Evolutionary conservation across 1,140 invertebrate genomes (phyloP), one percentile per base, ranked within the genome.

Genomic region (Aporrectodea caliginosa): DNA sequence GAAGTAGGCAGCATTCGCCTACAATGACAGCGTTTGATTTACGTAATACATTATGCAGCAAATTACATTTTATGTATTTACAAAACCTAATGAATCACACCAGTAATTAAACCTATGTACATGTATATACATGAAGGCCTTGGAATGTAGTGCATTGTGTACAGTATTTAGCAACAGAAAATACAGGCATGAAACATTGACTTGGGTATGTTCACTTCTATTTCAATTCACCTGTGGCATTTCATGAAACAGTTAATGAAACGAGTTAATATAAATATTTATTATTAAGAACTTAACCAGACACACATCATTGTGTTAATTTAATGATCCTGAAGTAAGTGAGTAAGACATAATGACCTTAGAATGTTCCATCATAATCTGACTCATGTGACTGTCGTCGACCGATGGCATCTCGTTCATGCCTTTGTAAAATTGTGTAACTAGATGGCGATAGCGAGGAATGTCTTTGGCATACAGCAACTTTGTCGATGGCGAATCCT

Each of bases 321-420:
- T 22, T 6, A 58, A 12, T 12, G 22, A 58, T 58, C 6, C 6
- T 58, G 43, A 58, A 58, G 22, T 58, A 12, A 12, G 22, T 12
- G 22, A 22, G 43, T 6, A 58, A 58, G 43, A 22, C 43, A 58
- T 58, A 12, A 58, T 58, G 6, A 95, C 94, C 91, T 94, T 92
- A 81, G 96, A 98, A 90, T 99, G 97, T 90, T 99, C 96, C 78
- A 94, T 95, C 83, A 99, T 91, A 94, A 98, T 97, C 30, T 95
- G 94, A 89, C 96, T 98, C 96, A 99, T 98, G 86, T 99, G 97
- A 89, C 98, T 95, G 89, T 99, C 97, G 81, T 95, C 96, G 88
- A 99, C 97, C 80, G 96, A 93, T 83, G 95, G 93, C 95, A 99
- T 97, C 69, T 87, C 85, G 74, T 89, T 85, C 73, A 92, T 91